Evolutionary conservation across 2,113 vertebrate genomes (phyloP).

Genomic region (Crotophaga sulcirostris): DNA sequence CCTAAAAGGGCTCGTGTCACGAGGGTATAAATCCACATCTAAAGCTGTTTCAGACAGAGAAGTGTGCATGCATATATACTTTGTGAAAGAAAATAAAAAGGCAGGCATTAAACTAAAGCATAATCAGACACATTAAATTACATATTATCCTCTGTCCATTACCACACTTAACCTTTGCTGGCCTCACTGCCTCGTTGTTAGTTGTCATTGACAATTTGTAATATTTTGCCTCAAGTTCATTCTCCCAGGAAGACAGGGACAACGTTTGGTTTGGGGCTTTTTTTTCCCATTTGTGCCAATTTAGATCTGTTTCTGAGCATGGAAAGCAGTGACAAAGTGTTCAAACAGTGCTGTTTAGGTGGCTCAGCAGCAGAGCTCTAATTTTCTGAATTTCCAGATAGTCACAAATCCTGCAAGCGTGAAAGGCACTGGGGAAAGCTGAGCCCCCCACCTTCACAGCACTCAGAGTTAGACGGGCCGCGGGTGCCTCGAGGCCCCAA

Average conservation of each 20-base stretch:
- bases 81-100: background rate
- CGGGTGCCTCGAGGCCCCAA: background rate
- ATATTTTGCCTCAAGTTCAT: background rate
- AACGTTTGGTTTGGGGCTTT: no score
- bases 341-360: background rate
- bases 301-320: background rate
- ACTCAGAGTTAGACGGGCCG: background rate
- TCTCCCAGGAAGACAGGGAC: background rate
- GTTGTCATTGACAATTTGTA: background rate
- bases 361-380: background rate
- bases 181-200: background rate
- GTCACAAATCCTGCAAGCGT: background rate
- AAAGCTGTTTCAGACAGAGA: background rate
- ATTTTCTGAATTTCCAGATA: background rate
- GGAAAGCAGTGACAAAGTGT: background rate
- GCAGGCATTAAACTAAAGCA: background rate
- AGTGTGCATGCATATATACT: background rate
- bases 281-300: background rate
- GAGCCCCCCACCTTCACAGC: rapidly evolving
- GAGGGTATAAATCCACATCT: background rate
- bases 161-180: background rate
- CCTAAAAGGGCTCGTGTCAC: background rate
- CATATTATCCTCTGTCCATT: background rate
- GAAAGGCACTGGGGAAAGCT: background rate
- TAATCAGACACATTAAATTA: background rate